Percentiles rank a stretch among this genome's conserved stretches.
Evolutionary conservation across 2,888 invertebrate genomes (phyloP).

Genomic region (Elysia crispata): DNA sequence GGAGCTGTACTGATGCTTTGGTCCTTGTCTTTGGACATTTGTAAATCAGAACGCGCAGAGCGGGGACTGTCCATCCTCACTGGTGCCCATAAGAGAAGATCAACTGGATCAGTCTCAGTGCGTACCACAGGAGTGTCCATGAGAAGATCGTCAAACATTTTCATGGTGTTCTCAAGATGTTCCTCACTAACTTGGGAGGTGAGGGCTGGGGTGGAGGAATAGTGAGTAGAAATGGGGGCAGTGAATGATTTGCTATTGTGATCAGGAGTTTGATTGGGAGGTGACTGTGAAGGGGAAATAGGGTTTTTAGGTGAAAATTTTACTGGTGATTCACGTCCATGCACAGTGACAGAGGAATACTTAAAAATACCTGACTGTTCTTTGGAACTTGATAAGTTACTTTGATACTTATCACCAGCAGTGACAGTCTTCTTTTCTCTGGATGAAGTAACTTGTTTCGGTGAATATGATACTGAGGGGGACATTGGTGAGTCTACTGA

Average conservation of each 20-base stretch:
- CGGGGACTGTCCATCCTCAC: slow-evolving; percentile 1
- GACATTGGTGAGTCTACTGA: slow-evolving; percentile 42
- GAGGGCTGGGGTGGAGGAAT: neutral
- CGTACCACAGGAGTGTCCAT: slow-evolving; percentile 3
- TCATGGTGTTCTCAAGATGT: slow-evolving; percentile 41
- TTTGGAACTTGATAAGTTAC: neutral
- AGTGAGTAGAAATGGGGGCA: neutral
- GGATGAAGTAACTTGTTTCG: slow-evolving; percentile 33
- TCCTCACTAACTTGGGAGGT: slow-evolving; percentile 30
- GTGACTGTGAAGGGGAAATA: slow-evolving; percentile 6
- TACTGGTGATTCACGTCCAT: slow-evolving; percentile 37
- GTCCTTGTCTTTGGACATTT: neutral
- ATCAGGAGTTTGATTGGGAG: slow-evolving; percentile 13
- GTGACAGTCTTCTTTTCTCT: slow-evolving; percentile 4
- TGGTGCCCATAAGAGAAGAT: slow-evolving; percentile 20
- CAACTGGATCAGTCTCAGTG: slow-evolving; percentile 17
- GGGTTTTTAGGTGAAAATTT: neutral
- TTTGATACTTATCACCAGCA: neutral
- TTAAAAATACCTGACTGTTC: slow-evolving; percentile 17
- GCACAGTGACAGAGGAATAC: slow-evolving; percentile 36
- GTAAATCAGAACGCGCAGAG: neutral
- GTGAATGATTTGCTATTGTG: slow-evolving; percentile 19
- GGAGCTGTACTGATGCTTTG: slow-evolving; percentile 14
- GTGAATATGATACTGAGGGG: slow-evolving; percentile 40
- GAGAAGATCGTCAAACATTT: slow-evolving; percentile 48